Evolutionary conservation across 1,140 invertebrate species (phyloP), one percentile per base, ranked within the genome.

Genomic region (Zaprionus camerounensis): DNA sequence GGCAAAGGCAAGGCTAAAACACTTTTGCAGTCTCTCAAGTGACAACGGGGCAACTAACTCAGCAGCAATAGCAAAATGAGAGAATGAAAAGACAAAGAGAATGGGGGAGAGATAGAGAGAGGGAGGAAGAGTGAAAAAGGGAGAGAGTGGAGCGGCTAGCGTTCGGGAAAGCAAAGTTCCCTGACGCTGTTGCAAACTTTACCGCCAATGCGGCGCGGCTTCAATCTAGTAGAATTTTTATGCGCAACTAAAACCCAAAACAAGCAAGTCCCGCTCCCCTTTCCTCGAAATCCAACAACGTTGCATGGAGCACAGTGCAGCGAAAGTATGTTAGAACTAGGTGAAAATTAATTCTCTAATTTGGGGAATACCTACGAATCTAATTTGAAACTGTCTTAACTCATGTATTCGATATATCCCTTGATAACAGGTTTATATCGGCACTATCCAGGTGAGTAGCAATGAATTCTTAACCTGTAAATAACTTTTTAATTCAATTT

Each of bases 121-220:
- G n/a, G 3, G 41, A 44, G 6, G 3, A n/a, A 44, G 20, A 22
- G 26, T 44, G n/a, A 57, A 53, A n/a, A 28, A 38, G 38, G 13
- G 15, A 24, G 55, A 59, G 55, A 44, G 17, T 20, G 46, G 46
- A 20, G 9, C 17, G 20, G 20, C 46, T 5, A 20, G 46, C 46
- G 20, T 24, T 51, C 11, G 46, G 20, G 65, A 77, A 63, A 70
- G 76, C 75, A 90, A 90, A 88, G 84, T 90, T 88, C 71, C 74
- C 58, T 85, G 70, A 74, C 66, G 76, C 67, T 77, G 70, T 77
- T 66, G 78, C 80, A 88, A 88, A 88, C 78, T 88, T 88, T 90
- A 84, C 81, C 84, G 84, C 78, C 84, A 88, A 80, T 85, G 84
- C 85, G 84, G 84, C 84, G 85, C 85, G 72, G 68, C 81, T 70